Base-by-base conservation (phyloP, 2,113 vertebrate species). In the Leuciscus idus region DNA sequence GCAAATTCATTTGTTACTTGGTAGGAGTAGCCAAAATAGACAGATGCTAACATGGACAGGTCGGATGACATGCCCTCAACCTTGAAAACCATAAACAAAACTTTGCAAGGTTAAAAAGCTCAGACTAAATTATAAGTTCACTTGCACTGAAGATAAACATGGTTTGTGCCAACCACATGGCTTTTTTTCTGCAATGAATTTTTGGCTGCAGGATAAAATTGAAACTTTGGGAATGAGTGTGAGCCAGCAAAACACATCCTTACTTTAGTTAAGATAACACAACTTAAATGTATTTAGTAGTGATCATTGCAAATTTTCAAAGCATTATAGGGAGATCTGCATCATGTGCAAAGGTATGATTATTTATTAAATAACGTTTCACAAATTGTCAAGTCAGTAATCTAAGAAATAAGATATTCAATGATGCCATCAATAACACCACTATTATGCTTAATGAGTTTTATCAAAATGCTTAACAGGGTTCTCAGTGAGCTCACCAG, bases 371-470 rank as follows among this genome's bases (percentile, higher is more conserved):
- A 39, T 39, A 61, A 61, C 55, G 4, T 4, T 39, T 80, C 55
- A n/a, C 5, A 13, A n/a, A 59, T n/a, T 80, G 55, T 17, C 23
- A 81, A 81, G 59, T 64, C 59, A 81, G 30, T 81, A 81, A 81
- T 81, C 78, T 81, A 36, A 81, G 57, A 46, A 81, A 64, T 46
- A 62, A 21, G 19, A 81, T 81, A 59, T 81, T 46, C n/a, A 64
- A 9, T 19, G 57, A 62, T 36, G 30, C 57, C 59, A 61, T 81
- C 33, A 81, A 46, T 46, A 81, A 17, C 59, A 23, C 30, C 36
- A 64, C 23, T n/a, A 26, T 64, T 64, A 62, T n/a, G 21, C 36
- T 62, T 62, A 81, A 64, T 81, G 78, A 81, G 78, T 36, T 36
- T 79, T 36, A 39, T 59, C 33, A 57, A 59, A 30, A 57, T 79